Evolutionary conservation across 2,888 invertebrate species (phyloP).

Genomic region (Andricus quercusramuli): DNA sequence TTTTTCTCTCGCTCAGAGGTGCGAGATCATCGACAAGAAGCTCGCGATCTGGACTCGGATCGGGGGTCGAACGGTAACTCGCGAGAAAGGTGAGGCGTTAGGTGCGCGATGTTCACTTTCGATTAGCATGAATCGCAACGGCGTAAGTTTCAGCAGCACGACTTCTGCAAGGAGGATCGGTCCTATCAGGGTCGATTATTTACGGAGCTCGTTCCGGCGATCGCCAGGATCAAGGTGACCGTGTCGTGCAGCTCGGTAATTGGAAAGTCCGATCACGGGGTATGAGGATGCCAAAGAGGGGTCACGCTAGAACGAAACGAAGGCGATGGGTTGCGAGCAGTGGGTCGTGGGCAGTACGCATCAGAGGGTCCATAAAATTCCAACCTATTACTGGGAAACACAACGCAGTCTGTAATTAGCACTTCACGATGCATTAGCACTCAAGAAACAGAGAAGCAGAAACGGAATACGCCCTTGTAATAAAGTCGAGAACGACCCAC

Average conservation of each 20-base stretch:
- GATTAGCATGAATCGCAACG: slow-evolving; percentile 39
- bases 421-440: slow-evolving; percentile 76
- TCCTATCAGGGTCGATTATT: slow-evolving; percentile 39
- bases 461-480: slow-evolving; percentile 69
- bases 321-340: slow-evolving; percentile 52
- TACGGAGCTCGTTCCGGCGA: slow-evolving; percentile 36
- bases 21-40: slow-evolving; percentile 42
- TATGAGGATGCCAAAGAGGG: slow-evolving; percentile 48
- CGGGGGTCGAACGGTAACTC: slow-evolving; percentile 25
- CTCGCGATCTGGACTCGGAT: slow-evolving; percentile 39
- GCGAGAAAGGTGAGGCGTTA: slow-evolving; percentile 34
- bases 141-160: slow-evolving; percentile 39
- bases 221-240: slow-evolving; percentile 33
- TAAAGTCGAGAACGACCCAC: slow-evolving; percentile 72
- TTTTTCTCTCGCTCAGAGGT: slow-evolving; percentile 28
- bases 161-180: slow-evolving; percentile 24
- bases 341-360: slow-evolving; percentile 39
- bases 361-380: slow-evolving; percentile 70
- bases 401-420: slow-evolving; percentile 73
- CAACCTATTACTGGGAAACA: slow-evolving; percentile 69
- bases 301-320: slow-evolving; percentile 49
- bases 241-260: slow-evolving; percentile 41
- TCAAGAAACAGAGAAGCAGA: slow-evolving; percentile 54
- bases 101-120: slow-evolving; percentile 39
- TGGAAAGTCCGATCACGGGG: slow-evolving; percentile 44